These are phyloP conservation scores for Diloba caeruleocephala DNA, from an alignment of 2,888 invertebrate genomes.

Conservation along the genomic window DNA sequence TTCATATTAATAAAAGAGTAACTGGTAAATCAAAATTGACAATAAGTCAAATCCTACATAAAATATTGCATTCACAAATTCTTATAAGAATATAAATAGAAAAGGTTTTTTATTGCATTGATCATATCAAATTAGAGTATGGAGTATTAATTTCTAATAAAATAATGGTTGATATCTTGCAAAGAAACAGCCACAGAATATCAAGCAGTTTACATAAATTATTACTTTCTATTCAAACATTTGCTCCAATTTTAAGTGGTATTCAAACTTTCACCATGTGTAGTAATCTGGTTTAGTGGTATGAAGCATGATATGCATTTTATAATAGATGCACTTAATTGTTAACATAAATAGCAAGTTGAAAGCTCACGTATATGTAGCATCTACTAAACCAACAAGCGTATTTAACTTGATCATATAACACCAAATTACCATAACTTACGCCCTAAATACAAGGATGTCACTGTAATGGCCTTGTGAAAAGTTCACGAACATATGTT, in stretches of 20 bases:
- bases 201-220: slow-evolving; percentile 24
- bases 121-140: neutral
- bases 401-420: neutral
- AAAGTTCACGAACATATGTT: slow-evolving; percentile 47
- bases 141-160: neutral
- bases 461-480: slow-evolving; percentile 35
- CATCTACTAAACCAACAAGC: neutral
- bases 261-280: slow-evolving; percentile 24
- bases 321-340: no score
- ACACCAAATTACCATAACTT: slow-evolving; percentile 5
- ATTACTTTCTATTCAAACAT: slow-evolving; percentile 34
- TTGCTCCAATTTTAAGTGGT: slow-evolving; percentile 20
- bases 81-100: no score
- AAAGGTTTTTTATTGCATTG: no score
- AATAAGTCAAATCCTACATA: no score
- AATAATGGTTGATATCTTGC: slow-evolving; percentile 8
- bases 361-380: no score
- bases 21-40: no score
- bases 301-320: no score
- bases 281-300: neutral
- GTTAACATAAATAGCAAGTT: no score
- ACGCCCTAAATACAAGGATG: slow-evolving; percentile 20
- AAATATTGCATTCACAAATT: no score
- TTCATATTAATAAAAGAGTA: no score
- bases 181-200: slow-evolving; percentile 7